Evolutionary conservation across 2,113 vertebrate species (phyloP), one percentile per base, ranked within the genome.

Genomic region (Boleophthalmus pectinirostris): DNA sequence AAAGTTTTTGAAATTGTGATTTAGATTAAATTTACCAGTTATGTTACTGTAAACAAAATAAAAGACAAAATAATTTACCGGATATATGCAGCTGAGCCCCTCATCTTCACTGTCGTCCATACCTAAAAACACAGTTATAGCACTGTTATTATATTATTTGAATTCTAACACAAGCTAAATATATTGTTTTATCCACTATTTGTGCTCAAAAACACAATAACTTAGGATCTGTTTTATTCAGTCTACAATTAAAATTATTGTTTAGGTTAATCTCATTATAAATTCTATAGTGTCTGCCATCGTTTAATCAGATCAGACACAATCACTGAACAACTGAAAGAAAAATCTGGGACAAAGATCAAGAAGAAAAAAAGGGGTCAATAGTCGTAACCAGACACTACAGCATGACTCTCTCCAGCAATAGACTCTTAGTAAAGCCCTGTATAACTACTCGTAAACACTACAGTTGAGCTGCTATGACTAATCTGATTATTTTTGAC

Each of bases 71-170:
- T 6, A 54, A 51, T 6, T 20, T 87, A 93, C 93, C 29, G 85
- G 83, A 60, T 84, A 81, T 10, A 91, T 82, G 68, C 79, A 87
- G 91, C 93, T 91, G 74, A 1, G 82, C 33, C 91, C 91, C 7
- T 89, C 87, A 2, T 95, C 90, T 46, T 81, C 69, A 5, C 77
- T 83, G 9, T 87, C 87, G 13, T 69, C 91, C 94, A 94, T 92
- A 15, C 46, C 92, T 92, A 81, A 58, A 18, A 60, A 60, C 3
- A 60, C n/a, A 16, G 35, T 0, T 63, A 43, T n/a, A 68, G n/a
- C 3, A 1, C 16, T 45, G 15, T 58, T 58, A 58, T 58, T 25
- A 24, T 43, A 43, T 61, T 15, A 29, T 18, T 18, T 61, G 8
- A 9, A 18, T 20, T 61, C 58, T 33, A 29, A 20, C 25, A 5